phyloP scores from a whole-genome alignment of 2,797 vertebrate species.

The Phataginus tetradactyla region DNA sequence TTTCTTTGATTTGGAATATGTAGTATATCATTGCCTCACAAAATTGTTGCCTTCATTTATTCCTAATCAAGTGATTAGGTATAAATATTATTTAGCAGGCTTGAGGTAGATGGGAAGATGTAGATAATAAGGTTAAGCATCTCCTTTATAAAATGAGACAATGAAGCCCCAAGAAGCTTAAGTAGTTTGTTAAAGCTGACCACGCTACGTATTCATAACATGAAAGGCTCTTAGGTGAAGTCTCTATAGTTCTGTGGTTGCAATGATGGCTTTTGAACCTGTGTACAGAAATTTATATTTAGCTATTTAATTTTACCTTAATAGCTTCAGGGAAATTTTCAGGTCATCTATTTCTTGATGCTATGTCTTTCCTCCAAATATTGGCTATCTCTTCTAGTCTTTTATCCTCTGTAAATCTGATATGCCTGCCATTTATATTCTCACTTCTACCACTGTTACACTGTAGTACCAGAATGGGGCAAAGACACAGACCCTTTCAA shows the following conservation, averaged over 20 bases:
- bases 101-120: background rate
- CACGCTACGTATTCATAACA: background rate
- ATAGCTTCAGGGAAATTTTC: background rate
- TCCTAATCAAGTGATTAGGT: background rate
- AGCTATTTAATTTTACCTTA: slow-evolving; percentile 34
- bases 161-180: background rate
- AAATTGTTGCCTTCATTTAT: background rate
- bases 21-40: background rate
- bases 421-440: background rate
- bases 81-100: background rate
- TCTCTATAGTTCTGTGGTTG: background rate
- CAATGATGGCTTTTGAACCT: background rate
- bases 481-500: slow-evolving; percentile 35
- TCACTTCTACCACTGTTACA: background rate
- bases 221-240: background rate
- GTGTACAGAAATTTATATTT: slow-evolving; percentile 35
- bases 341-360: background rate
- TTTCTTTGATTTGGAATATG: background rate
- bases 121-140: background rate
- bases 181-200: slow-evolving; percentile 11
- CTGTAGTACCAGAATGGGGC: slow-evolving; percentile 1
- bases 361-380: background rate
- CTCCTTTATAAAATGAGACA: background rate
- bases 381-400: background rate
- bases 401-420: background rate